Percentiles rank a stretch among this genome's conserved stretches.
Evolutionary conservation across 35 echinoderm and acorn worm genomes (phyloP).

Genomic region (Stichopus chloronotus): DNA sequence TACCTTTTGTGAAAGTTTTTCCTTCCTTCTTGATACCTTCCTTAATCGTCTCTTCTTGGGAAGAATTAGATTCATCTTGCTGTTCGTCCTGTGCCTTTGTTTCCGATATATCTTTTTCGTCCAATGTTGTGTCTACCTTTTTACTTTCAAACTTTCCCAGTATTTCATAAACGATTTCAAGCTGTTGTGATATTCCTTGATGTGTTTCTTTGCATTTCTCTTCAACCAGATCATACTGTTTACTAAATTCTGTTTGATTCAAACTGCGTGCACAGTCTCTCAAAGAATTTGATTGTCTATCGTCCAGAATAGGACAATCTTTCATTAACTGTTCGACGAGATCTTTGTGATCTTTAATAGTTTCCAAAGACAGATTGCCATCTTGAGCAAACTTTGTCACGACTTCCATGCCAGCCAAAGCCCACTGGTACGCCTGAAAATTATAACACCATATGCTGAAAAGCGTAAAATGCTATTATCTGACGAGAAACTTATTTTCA

Average conservation of each 20-base stretch:
- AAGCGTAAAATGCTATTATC: too few species aligned
- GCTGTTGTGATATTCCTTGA: not conserved
- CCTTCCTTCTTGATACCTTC: not conserved
- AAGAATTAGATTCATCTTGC: not conserved
- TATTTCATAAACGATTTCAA: not conserved
- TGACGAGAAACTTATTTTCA: too few species aligned
- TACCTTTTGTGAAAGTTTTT: not conserved
- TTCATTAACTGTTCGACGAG: conserved; percentile 70
- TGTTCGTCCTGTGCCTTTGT: not conserved
- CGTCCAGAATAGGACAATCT: conserved; percentile 63
- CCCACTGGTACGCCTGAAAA: conserved; percentile 80
- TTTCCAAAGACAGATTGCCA: conserved; percentile 58
- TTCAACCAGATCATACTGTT: conserved; percentile 74
- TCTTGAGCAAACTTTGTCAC: conserved; percentile 73
- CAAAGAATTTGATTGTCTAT: conserved; percentile 61
- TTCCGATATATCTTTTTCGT: not conserved
- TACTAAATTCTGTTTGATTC: conserved; percentile 70
- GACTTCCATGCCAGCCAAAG: conserved; percentile 75
- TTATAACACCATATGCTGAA: too few species aligned
- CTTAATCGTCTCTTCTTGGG: not conserved
- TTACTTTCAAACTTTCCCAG: not conserved
- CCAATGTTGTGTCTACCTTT: not conserved
- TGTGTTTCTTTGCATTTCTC: conserved; percentile 74
- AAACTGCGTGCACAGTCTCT: conserved; percentile 56
- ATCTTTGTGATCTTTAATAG: conserved; percentile 59